phyloP scores from a whole-genome alignment of 2,888 invertebrate species.

The Craniophora ligustri region DNA sequence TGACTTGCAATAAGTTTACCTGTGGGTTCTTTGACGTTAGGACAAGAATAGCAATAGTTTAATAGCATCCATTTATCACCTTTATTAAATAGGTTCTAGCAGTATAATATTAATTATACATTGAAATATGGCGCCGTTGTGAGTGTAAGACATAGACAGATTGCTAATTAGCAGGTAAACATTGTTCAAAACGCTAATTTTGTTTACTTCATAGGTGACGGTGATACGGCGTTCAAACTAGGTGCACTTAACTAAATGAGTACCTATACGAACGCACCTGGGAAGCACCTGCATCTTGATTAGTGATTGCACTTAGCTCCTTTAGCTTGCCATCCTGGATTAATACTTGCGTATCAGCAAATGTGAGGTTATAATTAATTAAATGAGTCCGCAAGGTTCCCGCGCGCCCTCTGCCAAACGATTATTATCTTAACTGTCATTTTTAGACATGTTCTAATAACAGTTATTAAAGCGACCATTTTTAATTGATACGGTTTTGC shows the following conservation, averaged over 20 bases:
- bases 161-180: conserved; percentile 55
- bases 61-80: too few species aligned
- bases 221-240: conserved; percentile 62
- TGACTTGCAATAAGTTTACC: too few species aligned
- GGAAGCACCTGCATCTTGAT: conserved; percentile 83
- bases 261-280: conserved; percentile 75
- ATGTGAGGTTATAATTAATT: conserved; percentile 81
- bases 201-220: conserved; percentile 62
- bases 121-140: conserved; percentile 2
- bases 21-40: too few species aligned
- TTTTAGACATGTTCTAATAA: conserved; percentile 61
- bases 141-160: conserved; percentile 45
- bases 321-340: conserved; percentile 73
- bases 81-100: not conserved
- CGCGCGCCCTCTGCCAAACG: conserved; percentile 52
- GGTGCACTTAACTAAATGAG: conserved; percentile 75
- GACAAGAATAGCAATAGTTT: too few species aligned
- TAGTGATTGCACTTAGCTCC: conserved; percentile 80
- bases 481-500: conserved; percentile 30
- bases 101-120: conserved; percentile 16
- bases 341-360: conserved; percentile 76
- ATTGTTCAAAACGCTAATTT: conserved; percentile 62
- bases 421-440: conserved; percentile 66
- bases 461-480: conserved; percentile 45
- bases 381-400: conserved; percentile 66